These are phyloP conservation scores for Escarpia spicata DNA, from an alignment of 2,888 invertebrate species.

Conservation along the genomic window DNA sequence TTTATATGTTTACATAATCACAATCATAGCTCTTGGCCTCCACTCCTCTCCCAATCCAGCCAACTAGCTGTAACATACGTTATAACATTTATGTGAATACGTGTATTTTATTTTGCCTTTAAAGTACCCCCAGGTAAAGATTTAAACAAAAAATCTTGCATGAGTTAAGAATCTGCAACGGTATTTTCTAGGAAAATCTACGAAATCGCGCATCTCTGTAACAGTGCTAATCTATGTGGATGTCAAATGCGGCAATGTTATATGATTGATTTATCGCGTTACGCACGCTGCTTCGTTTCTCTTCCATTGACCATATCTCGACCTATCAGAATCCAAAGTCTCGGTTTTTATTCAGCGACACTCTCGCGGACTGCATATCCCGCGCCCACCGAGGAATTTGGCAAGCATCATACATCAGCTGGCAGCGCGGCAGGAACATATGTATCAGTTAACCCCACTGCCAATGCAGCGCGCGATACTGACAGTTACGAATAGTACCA, in stretches of 20 bases:
- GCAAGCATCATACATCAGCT: background rate
- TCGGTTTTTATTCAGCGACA: background rate
- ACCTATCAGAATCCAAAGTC: background rate
- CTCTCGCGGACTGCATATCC: background rate
- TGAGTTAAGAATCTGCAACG: background rate
- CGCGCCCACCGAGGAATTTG: background rate
- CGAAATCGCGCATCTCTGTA: background rate
- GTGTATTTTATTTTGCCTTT: too few relatives aligned
- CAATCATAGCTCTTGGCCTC: too few relatives aligned
- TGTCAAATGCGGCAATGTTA: background rate
- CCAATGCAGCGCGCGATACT: background rate
- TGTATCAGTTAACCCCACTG: background rate
- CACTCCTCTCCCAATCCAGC: too few relatives aligned
- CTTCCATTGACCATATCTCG: background rate
- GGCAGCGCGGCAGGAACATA: background rate
- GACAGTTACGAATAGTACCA: conserved; percentile 6
- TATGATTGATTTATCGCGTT: background rate
- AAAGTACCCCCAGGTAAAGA: background rate
- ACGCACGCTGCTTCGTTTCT: background rate
- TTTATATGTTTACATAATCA: too few relatives aligned
- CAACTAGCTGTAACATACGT: too few relatives aligned
- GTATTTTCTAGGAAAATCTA: background rate
- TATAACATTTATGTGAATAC: too few relatives aligned
- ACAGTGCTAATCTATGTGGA: background rate
- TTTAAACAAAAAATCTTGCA: background rate